Evolutionary conservation across 2,113 vertebrate genomes (phyloP).

Genomic region (Meleagris gallopavo): DNA sequence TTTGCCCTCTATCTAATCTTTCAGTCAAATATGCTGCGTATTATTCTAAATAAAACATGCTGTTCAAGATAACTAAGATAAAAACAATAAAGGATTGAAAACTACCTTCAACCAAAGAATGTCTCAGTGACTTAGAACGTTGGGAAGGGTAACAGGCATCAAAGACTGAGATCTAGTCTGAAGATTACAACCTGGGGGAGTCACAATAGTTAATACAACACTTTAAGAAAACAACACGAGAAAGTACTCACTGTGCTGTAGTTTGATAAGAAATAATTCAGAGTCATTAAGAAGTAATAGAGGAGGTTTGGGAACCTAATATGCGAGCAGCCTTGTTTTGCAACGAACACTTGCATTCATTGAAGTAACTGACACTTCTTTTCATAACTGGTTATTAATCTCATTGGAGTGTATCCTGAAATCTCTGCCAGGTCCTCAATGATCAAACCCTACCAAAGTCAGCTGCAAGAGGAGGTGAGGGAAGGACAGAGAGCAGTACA

Average conservation of each 20-base stretch:
- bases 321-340: background rate
- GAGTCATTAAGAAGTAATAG: background rate
- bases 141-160: background rate
- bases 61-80: background rate
- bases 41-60: background rate
- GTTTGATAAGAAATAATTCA: background rate
- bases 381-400: background rate
- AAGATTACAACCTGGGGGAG: background rate
- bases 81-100: background rate
- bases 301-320: background rate
- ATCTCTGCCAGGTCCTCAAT: background rate
- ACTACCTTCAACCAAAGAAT: background rate
- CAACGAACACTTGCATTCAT: background rate
- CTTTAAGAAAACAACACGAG: background rate
- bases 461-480: background rate
- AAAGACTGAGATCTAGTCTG: background rate
- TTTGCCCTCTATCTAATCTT: slow-evolving; percentile 6
- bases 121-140: background rate
- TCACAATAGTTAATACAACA: background rate
- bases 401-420: background rate
- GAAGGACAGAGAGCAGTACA: background rate
- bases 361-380: background rate
- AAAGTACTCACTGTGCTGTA: background rate
- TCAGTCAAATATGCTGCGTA: background rate
- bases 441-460: background rate